phyloP scores from a whole-genome alignment of 2,888 invertebrate genomes.

The Habrosyne pyritoides region DNA sequence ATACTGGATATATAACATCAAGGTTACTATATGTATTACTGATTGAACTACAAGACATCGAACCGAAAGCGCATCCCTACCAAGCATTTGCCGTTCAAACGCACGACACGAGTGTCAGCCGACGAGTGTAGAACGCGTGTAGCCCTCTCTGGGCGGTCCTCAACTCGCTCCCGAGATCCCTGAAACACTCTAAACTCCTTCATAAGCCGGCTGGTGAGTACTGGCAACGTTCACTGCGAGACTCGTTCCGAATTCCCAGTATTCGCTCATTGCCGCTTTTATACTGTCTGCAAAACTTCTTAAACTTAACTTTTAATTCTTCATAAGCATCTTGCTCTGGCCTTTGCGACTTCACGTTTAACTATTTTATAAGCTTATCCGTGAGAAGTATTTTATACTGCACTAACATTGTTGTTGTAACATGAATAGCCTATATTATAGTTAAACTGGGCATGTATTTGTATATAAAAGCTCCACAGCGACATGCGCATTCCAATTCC shows the following conservation, averaged over 20 bases:
- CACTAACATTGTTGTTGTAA: background rate
- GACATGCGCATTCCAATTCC: background rate
- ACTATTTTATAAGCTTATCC: background rate
- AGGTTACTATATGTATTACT: background rate
- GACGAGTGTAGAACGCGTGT: constrained; percentile 33
- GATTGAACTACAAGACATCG: background rate
- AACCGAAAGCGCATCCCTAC: constrained; percentile 2
- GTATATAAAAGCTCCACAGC: too few relatives aligned
- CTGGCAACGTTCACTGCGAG: constrained; percentile 24
- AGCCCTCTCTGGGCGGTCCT: constrained; percentile 42
- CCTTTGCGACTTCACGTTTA: background rate
- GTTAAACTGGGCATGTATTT: too few relatives aligned
- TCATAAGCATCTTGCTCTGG: background rate
- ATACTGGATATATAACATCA: too few relatives aligned
- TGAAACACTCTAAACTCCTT: constrained; percentile 52
- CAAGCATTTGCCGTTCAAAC: background rate
- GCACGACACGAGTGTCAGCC: constrained; percentile 2
- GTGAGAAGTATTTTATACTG: background rate
- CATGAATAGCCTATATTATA: background rate
- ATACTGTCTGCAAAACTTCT: constrained; percentile 3
- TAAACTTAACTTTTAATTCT: constrained; percentile 1
- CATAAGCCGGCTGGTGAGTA: constrained; percentile 44
- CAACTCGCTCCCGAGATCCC: constrained; percentile 35
- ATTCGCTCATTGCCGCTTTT: constrained; percentile 2
- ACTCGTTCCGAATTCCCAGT: constrained; percentile 41